These are phyloP conservation scores for Temnothorax nylanderi DNA, from an alignment of 1,140 invertebrate species.

Conservation along the genomic window DNA sequence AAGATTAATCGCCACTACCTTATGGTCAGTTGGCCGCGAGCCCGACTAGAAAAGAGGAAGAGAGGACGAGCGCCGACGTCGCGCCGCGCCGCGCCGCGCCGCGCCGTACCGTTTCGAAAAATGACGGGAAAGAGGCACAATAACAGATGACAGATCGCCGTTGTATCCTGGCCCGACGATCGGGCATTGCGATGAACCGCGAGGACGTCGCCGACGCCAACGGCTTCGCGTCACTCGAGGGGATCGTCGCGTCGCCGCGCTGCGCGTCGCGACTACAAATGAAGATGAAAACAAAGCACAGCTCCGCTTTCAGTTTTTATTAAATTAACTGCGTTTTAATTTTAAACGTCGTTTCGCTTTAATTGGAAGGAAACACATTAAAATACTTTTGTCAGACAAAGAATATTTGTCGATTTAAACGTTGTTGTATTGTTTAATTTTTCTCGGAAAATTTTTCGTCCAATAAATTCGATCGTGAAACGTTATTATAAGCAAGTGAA, in stretches of 20 bases:
- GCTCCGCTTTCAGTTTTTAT: background rate
- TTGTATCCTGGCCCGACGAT: background rate
- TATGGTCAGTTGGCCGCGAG: constrained; percentile 78
- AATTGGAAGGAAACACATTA: background rate
- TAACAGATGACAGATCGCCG: constrained; percentile 65
- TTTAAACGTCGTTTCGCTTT: background rate
- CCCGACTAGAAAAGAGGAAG: constrained; percentile 84
- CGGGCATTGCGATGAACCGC: background rate
- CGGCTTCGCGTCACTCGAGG: background rate
- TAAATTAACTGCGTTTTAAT: background rate
- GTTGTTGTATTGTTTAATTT: background rate
- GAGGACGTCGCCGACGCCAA: constrained; percentile 19
- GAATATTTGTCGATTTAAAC: background rate
- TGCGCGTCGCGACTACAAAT: background rate
- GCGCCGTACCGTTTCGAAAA: constrained; percentile 66
- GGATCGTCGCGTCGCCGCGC: background rate
- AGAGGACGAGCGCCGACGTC: constrained; percentile 20
- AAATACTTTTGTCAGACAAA: background rate
- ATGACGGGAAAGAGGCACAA: constrained; percentile 53
- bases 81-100: constrained; percentile 66
- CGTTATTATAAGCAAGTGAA: background rate
- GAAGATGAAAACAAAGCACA: background rate
- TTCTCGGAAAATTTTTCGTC: background rate
- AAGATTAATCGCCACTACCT: constrained; percentile 82
- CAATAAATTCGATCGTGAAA: background rate